phyloP scores from a whole-genome alignment of 1,140 invertebrate genomes.

The Pteromalus puparum region DNA sequence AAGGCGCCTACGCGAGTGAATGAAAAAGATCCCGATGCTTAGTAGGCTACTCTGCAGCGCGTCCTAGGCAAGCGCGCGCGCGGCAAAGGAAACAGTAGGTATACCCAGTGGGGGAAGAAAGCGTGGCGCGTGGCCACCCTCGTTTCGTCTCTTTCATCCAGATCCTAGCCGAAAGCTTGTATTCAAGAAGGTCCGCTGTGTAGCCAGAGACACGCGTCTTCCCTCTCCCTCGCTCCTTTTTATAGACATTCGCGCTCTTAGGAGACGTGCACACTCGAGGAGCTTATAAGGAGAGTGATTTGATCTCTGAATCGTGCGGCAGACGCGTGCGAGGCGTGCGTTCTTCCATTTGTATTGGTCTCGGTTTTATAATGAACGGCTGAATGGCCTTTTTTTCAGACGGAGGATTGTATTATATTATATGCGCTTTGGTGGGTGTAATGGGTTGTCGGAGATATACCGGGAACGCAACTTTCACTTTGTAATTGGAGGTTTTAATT shows the following conservation, averaged over 20 bases:
- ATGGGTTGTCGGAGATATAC: conserved; percentile 17
- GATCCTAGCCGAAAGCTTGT: conserved; percentile 31
- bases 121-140: conserved; percentile 66
- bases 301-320: conserved; percentile 13
- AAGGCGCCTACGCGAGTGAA: conserved; percentile 36
- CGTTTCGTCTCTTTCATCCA: conserved; percentile 57
- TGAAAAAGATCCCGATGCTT: conserved; percentile 52
- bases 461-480: neutral
- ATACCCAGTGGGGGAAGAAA: conserved; percentile 46
- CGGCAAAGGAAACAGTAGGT: conserved; percentile 34
- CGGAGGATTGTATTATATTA: neutral
- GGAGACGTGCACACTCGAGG: neutral
- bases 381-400: conserved; percentile 45
- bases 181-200: neutral
- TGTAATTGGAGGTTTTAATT: conserved; percentile 6
- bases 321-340: conserved; percentile 30
- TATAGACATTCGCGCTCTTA: neutral
- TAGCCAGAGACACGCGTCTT: conserved; percentile 53
- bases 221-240: conserved; percentile 29
- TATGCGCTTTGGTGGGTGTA: neutral
- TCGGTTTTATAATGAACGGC: neutral
- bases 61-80: neutral
- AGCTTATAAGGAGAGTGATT: neutral
- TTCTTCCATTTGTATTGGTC: neutral
- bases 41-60: conserved; percentile 6